phyloP scores from a whole-genome alignment of 2,113 vertebrate genomes.

The Plecturocebus donacophilus region DNA sequence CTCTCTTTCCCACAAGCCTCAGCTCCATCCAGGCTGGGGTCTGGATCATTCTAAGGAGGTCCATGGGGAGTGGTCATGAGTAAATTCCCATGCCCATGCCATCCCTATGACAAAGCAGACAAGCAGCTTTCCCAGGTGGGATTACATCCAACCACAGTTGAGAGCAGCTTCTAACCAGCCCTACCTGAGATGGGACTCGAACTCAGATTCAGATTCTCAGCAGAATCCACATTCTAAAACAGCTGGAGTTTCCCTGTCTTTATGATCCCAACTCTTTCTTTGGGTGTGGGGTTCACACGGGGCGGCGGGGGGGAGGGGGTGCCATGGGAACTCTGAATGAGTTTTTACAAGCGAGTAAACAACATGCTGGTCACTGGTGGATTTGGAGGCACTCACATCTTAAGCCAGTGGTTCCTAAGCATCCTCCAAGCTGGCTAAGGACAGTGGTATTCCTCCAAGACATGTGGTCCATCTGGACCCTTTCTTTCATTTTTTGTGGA shows the following conservation, averaged over 20 bases:
- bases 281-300: neutral
- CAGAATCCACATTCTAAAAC: neutral
- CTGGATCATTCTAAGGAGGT: constrained; percentile 3
- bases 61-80: neutral
- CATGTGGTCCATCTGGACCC: neutral
- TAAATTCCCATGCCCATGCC: neutral
- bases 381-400: neutral
- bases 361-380: neutral
- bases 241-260: neutral
- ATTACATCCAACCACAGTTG: constrained; percentile 1
- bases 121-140: neutral
- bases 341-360: constrained; percentile 25
- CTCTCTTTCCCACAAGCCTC: constrained; percentile 43
- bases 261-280: neutral
- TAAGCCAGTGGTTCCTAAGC: constrained; percentile 41
- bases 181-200: neutral
- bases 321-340: neutral
- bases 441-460: constrained; percentile 3
- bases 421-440: constrained; percentile 21
- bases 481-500: neutral
- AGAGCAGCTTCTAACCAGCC: neutral
- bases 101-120: neutral
- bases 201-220: constrained; percentile 11
- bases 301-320: too few relatives aligned
- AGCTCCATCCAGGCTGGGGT: constrained; percentile 48